Conservation (phyloP, 2,113 vertebrate genomes). For the Cathartes aura region DNA sequence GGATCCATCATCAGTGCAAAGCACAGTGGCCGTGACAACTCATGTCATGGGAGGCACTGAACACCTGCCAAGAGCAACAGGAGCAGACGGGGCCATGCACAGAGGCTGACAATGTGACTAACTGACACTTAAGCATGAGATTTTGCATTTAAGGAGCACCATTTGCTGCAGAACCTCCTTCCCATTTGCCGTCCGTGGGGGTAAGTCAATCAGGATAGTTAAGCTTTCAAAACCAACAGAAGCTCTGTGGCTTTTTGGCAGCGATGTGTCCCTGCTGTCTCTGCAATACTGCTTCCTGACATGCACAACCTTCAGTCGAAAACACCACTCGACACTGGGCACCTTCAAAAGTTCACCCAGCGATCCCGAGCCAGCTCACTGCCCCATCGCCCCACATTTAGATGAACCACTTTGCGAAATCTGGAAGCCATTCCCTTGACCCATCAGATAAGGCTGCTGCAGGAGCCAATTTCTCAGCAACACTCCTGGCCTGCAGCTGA, state of each 20-base stretch:
- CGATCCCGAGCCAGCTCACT: neutral
- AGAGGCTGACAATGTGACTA: neutral
- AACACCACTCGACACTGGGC: neutral
- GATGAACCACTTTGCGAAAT: neutral
- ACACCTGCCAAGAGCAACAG: neutral
- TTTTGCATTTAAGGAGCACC: neutral
- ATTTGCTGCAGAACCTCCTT: neutral
- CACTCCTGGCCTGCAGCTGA: slow-evolving; percentile 9
- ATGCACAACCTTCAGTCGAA: rapidly evolving
- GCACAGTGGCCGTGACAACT: neutral
- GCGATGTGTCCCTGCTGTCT: neutral
- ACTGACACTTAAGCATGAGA: neutral
- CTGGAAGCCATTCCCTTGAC: neutral
- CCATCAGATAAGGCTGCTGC: slow-evolving; percentile 31
- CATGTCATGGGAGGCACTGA: neutral
- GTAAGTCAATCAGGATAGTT: neutral
- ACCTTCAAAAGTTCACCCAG: neutral
- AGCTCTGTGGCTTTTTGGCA: neutral
- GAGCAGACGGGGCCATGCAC: rapidly evolving
- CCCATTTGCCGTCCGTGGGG: neutral
- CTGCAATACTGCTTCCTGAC: neutral
- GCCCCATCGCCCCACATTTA: neutral
- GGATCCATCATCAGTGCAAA: neutral
- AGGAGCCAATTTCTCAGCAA: slow-evolving; percentile 35
- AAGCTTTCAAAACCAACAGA: neutral